Evolutionary conservation across 2,888 invertebrate species (phyloP).

Genomic region (Eurytoma adleriae): DNA sequence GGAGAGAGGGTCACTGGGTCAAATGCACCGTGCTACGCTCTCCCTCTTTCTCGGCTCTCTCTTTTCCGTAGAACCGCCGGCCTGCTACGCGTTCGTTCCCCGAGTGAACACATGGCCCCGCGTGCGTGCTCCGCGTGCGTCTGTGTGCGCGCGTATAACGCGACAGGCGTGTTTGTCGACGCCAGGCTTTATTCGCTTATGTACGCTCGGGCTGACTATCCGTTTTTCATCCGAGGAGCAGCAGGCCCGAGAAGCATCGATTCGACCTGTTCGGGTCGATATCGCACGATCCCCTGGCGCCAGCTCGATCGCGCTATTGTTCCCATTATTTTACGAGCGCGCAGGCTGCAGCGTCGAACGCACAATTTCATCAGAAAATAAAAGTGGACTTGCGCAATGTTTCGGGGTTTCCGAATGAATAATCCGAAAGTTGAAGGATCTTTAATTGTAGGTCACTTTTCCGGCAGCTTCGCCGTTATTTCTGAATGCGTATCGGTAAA

Average conservation of each 20-base stretch:
- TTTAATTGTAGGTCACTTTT: too few relatives aligned
- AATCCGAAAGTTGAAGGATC: too few relatives aligned
- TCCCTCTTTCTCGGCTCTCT: slow-evolving; percentile 40
- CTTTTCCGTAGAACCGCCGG: slow-evolving; percentile 14
- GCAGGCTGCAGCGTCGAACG: background rate
- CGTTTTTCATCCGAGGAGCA: slow-evolving; percentile 27
- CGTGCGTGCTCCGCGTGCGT: slow-evolving; percentile 55
- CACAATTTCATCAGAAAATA: too few relatives aligned
- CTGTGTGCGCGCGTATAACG: slow-evolving; percentile 26
- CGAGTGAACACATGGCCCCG: slow-evolving; percentile 69
- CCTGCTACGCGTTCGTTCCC: slow-evolving; percentile 49
- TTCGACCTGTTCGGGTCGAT: slow-evolving; percentile 52
- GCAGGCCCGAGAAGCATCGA: slow-evolving; percentile 1
- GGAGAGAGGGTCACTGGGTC: slow-evolving; percentile 73
- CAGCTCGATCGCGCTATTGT: slow-evolving; percentile 35
- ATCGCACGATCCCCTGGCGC: slow-evolving; percentile 21
- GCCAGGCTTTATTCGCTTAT: background rate
- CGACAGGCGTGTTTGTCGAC: slow-evolving; percentile 57
- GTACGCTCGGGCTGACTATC: background rate
- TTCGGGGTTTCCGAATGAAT: too few relatives aligned
- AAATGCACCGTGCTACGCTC: slow-evolving; percentile 62
- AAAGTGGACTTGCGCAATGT: too few relatives aligned
- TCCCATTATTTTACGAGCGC: slow-evolving; percentile 45
- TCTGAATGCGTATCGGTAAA: slow-evolving; percentile 22
- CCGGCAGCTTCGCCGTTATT: slow-evolving; percentile 1